A percentile compares a stretch with the other conserved stretches of the same genome.
These are phyloP conservation scores for Malthinus flaveolus DNA, from an alignment of 2,888 invertebrate genomes.

Conservation along the genomic window DNA sequence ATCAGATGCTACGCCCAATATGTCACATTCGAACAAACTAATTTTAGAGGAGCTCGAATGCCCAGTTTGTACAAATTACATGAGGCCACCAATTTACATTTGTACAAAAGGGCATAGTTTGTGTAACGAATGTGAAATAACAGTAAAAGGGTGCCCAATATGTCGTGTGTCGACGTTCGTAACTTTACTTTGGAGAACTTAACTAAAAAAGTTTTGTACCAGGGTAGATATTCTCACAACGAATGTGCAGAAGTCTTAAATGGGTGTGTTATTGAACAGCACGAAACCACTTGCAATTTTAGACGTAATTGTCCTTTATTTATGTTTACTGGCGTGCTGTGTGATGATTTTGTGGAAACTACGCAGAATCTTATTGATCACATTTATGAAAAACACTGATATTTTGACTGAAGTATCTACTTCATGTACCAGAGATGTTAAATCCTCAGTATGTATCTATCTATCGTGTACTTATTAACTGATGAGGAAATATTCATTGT, in stretches of 20 bases:
- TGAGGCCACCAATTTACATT: conserved; percentile 14
- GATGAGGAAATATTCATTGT: no score
- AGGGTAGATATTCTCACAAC: no score
- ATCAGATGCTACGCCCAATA: not conserved
- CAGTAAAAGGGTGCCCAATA: conserved; percentile 10
- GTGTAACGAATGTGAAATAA: conserved; percentile 9
- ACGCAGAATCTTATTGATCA: not conserved
- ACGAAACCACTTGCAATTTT: not conserved
- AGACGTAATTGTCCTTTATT: no score
- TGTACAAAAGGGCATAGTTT: conserved; percentile 15
- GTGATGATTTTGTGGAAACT: no score
- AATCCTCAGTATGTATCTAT: no score
- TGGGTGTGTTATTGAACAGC: not conserved
- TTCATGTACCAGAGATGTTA: no score
- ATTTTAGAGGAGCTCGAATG: conserved; percentile 12
- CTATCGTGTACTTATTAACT: no score
- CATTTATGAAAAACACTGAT: no score
- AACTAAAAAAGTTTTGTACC: no score
- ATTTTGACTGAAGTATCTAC: no score
- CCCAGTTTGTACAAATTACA: conserved; percentile 5
- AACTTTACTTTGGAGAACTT: conserved; percentile 10
- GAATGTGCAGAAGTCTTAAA: no score
- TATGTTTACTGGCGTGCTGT: no score
- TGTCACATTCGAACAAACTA: not conserved
- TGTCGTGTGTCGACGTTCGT: not conserved